phyloP scores from a whole-genome alignment of 2,888 invertebrate genomes.

The Megaustenia siamemsis region DNA sequence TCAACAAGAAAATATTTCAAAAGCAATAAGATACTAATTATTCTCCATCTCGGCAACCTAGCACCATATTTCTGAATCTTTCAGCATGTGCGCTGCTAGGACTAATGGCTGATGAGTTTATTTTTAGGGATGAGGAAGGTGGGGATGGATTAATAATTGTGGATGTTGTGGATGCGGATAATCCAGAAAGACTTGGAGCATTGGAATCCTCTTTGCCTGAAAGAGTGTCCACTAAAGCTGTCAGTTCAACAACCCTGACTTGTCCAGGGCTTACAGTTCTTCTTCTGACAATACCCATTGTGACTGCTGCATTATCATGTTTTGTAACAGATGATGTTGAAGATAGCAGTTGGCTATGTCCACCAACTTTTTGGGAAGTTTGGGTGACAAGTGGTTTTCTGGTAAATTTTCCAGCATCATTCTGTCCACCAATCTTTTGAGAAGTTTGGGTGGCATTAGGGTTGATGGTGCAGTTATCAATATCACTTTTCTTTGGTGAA shows the following conservation, averaged over 20 bases:
- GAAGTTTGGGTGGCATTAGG: background rate
- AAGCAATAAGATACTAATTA: conserved; percentile 8
- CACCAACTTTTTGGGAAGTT: background rate
- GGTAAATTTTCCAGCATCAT: background rate
- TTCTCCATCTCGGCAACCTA: conserved; percentile 50
- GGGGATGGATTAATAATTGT: conserved; percentile 10
- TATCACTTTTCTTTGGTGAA: background rate
- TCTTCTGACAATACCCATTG: conserved; percentile 11
- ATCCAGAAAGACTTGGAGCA: background rate
- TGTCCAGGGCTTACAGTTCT: conserved; percentile 46
- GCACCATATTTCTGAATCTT: conserved; percentile 52
- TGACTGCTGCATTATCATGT: background rate
- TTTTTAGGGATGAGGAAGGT: background rate
- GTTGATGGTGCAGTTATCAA: background rate
- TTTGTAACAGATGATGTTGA: background rate
- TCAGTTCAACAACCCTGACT: conserved; percentile 41
- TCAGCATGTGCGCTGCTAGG: conserved; percentile 47
- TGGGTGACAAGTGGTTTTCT: background rate
- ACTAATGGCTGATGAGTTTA: background rate
- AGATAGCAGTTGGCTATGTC: background rate
- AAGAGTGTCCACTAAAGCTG: conserved; percentile 34
- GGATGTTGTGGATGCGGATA: background rate
- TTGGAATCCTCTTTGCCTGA: conserved; percentile 5
- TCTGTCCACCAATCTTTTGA: background rate
- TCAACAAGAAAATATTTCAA: background rate